Evolutionary conservation across 1,140 invertebrate species (phyloP).

Genomic region (Drosophila novamexicana): DNA sequence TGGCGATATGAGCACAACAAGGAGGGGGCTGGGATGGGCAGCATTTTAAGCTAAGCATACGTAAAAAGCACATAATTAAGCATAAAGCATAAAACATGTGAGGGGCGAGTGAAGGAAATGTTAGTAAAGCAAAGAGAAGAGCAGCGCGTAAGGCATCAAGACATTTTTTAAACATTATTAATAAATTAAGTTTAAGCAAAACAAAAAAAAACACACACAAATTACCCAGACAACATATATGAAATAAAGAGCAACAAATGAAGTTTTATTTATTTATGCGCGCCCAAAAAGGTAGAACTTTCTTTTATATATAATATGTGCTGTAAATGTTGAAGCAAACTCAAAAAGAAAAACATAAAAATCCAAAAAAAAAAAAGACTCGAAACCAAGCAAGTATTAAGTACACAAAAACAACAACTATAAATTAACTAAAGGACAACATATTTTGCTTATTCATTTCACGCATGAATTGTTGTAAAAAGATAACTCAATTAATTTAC

Average conservation of each 20-base stretch:
- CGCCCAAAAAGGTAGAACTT: constrained; percentile 7
- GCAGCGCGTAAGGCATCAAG: constrained; percentile 60
- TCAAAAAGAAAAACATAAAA: constrained; percentile 53
- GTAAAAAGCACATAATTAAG: constrained; percentile 46
- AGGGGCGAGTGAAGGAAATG: constrained; percentile 24
- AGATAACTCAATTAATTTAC: constrained; percentile 65
- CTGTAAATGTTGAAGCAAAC: constrained; percentile 70
- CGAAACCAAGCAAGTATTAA: constrained; percentile 84
- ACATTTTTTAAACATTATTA: constrained; percentile 74
- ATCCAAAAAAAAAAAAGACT: constrained; percentile 74
- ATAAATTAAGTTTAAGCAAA: constrained; percentile 77
- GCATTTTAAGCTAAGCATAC: constrained; percentile 50
- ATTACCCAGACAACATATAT: constrained; percentile 53
- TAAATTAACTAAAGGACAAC: constrained; percentile 34
- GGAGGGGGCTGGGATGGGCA: constrained; percentile 6
- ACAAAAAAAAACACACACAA: constrained; percentile 35
- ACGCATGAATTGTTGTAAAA: constrained; percentile 67
- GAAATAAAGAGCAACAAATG: constrained; percentile 54
- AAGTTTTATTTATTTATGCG: constrained; percentile 51
- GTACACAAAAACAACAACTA: constrained; percentile 69
- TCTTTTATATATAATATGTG: constrained; percentile 25
- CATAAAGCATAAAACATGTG: constrained; percentile 21
- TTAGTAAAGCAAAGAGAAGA: constrained; percentile 16
- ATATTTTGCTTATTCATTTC: constrained; percentile 70
- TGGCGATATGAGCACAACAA: constrained; percentile 28